Percentiles rank a stretch among this genome's conserved stretches.
Conservation (phyloP, 2,888 invertebrate species). For the Chymomyza fuscimana region DNA sequence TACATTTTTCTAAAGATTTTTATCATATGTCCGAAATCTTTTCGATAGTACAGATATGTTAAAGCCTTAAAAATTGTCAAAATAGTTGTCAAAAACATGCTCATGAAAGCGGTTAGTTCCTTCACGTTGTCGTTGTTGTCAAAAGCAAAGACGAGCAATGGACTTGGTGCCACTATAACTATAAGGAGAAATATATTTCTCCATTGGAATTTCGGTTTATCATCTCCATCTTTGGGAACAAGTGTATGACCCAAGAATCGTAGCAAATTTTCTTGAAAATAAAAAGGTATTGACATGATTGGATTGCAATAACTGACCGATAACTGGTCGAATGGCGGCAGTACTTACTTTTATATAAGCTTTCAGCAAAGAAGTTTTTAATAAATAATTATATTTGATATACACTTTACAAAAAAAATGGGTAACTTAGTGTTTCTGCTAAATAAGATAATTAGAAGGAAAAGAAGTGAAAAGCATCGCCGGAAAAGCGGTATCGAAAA, state of each 20-base stretch:
- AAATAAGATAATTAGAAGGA: no score
- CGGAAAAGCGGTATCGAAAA: no score
- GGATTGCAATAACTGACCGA: no score
- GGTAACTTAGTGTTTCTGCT: no score
- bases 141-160: constrained; percentile 66
- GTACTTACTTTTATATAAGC: no score
- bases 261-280: constrained; percentile 62
- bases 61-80: constrained; percentile 73
- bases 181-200: constrained; percentile 51
- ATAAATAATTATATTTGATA: no score
- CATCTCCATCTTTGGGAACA: background rate
- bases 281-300: constrained; percentile 59
- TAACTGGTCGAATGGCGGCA: no score
- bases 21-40: constrained; percentile 66
- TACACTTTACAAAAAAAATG: no score
- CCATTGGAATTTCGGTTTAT: constrained; percentile 16
- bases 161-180: constrained; percentile 72
- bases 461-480: no score
- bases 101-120: constrained; percentile 74
- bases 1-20: constrained; percentile 66
- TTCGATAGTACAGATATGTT: constrained; percentile 71
- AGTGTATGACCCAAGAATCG: constrained; percentile 64
- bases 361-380: no score
- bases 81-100: constrained; percentile 72
- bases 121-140: constrained; percentile 69